Conservation (phyloP, 2,888 invertebrate species). For the Latrodectus elegans region DNA sequence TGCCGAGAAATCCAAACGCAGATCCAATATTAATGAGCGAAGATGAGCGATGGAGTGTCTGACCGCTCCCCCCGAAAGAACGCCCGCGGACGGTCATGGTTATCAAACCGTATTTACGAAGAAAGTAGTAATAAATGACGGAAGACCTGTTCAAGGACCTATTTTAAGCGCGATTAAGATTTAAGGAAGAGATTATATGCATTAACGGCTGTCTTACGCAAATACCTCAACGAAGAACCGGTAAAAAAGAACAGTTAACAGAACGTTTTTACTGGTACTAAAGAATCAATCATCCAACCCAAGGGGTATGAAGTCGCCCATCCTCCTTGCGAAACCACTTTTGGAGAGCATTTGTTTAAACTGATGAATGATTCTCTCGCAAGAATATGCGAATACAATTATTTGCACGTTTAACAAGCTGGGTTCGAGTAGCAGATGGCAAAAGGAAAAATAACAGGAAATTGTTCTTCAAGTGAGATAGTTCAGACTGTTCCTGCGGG, state of each 20-base stretch:
- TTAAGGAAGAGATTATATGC: constrained; percentile 20
- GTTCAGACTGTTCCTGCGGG: too few species aligned
- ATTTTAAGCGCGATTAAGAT: constrained; percentile 18
- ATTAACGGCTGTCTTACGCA: constrained; percentile 20
- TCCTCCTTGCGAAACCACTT: constrained; percentile 1
- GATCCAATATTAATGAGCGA: too few species aligned
- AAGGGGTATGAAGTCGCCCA: not conserved
- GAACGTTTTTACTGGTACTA: not conserved
- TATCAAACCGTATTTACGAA: not conserved
- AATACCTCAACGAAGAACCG: constrained; percentile 4
- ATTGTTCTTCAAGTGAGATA: too few species aligned
- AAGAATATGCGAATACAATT: too few species aligned
- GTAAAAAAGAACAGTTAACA: not conserved
- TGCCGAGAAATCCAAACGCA: too few species aligned
- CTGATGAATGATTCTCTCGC: not conserved
- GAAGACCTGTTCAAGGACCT: not conserved
- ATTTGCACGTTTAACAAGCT: too few species aligned
- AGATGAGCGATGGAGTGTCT: not conserved
- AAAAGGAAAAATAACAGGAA: too few species aligned
- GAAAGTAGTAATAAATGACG: not conserved
- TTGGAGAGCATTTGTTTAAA: not conserved
- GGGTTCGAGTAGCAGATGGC: too few species aligned
- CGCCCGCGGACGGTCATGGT: not conserved
- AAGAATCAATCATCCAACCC: not conserved
- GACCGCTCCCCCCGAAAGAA: not conserved